phyloP scores from a whole-genome alignment of 2,888 invertebrate genomes.

The Magallana nippona region DNA sequence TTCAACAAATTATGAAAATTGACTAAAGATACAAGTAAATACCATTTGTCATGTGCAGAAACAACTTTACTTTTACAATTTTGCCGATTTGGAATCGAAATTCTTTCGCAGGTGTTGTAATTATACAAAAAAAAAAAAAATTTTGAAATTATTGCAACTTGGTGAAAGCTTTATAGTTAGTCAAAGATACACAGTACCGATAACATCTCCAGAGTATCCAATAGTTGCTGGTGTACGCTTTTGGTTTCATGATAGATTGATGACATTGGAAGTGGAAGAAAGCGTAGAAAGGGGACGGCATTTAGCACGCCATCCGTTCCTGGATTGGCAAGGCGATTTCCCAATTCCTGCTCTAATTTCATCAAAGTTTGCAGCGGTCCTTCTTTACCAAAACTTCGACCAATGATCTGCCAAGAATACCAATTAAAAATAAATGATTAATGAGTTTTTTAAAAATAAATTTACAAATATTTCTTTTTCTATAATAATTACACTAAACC shows the following conservation, averaged over 20 bases:
- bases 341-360: not conserved
- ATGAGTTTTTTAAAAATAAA: too few species aligned
- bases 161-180: not conserved
- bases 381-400: not conserved
- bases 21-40: too few species aligned
- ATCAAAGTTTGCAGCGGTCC: not conserved
- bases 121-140: too few species aligned
- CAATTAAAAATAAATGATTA: too few species aligned
- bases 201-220: not conserved
- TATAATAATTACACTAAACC: too few species aligned
- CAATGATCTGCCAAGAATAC: not conserved
- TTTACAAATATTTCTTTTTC: too few species aligned
- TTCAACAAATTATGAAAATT: too few species aligned
- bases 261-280: not conserved
- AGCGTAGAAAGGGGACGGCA: not conserved
- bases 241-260: not conserved
- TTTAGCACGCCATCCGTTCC: not conserved
- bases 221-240: not conserved
- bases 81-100: too few species aligned
- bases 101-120: too few species aligned
- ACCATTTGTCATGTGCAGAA: too few species aligned
- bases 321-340: not conserved
- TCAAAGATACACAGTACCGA: not conserved
- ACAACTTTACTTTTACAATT: too few species aligned
- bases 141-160: too few species aligned